A percentile compares a stretch with the other conserved stretches of the same genome.
Conservation (phyloP, 1,140 invertebrate genomes). For the Chironomus tepperi region DNA sequence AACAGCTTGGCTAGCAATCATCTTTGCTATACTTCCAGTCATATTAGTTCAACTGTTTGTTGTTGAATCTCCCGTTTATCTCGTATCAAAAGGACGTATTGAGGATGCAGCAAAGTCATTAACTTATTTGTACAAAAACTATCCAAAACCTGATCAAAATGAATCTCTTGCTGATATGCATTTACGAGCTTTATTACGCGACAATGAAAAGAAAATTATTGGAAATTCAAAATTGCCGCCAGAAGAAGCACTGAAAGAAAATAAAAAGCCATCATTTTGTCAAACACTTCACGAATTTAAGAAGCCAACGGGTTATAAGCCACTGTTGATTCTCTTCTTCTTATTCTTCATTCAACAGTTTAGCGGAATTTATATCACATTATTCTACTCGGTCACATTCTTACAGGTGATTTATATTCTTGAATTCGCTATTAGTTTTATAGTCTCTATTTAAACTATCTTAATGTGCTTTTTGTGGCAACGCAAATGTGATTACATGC, state of each 20-base stretch:
- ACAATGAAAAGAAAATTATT: conserved; percentile 39
- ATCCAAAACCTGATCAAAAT: conserved; percentile 36
- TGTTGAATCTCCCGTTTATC: conserved; percentile 60
- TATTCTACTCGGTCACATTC: conserved; percentile 61
- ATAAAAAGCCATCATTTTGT: conserved; percentile 32
- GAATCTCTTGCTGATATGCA: conserved; percentile 37
- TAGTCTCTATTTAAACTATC: too few relatives aligned
- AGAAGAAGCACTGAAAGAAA: conserved; percentile 34
- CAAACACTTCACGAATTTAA: conserved; percentile 36
- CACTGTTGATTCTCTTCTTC: conserved; percentile 45
- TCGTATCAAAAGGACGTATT: conserved; percentile 46
- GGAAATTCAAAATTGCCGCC: conserved; percentile 27
- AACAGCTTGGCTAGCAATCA: conserved; percentile 47
- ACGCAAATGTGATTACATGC: too few relatives aligned
- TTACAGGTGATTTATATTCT: conserved; percentile 40
- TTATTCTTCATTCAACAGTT: conserved; percentile 55
- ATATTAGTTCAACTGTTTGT: conserved; percentile 48
- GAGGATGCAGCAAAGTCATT: conserved; percentile 47
- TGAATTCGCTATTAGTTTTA: conserved; percentile 9
- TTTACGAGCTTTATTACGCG: conserved; percentile 37
- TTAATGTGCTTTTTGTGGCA: too few relatives aligned
- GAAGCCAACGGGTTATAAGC: conserved; percentile 51
- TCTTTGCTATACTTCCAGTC: conserved; percentile 46
- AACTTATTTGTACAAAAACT: conserved; percentile 40
- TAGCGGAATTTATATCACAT: conserved; percentile 55